These are phyloP conservation scores for Drosophila seguyi DNA, from an alignment of 1,140 invertebrate genomes.

Conservation along the genomic window DNA sequence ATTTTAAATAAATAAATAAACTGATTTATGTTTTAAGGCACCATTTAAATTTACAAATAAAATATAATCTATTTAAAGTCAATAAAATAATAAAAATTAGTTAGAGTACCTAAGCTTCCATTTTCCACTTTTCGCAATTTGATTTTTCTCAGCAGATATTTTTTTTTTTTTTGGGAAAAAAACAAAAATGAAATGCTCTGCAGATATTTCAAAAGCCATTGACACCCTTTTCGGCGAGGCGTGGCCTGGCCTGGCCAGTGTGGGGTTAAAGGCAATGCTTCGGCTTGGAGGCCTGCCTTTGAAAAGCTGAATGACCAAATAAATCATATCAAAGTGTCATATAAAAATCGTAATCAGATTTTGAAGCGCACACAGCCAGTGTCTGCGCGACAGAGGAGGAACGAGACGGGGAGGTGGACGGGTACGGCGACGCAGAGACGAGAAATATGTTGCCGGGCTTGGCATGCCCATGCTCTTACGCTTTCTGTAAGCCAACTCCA, in stretches of 20 bases:
- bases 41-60: background rate
- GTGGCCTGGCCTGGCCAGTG: constrained; percentile 43
- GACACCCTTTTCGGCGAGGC: constrained; percentile 75
- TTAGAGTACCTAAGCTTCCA: background rate
- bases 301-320: constrained; percentile 84
- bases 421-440: constrained; percentile 9
- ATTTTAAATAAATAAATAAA: background rate
- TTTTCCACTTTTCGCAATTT: background rate
- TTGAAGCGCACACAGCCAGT: constrained; percentile 67
- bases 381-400: constrained; percentile 17
- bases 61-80: too few relatives aligned
- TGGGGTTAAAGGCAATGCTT: constrained; percentile 31
- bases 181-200: constrained; percentile 79
- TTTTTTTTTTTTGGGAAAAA: constrained; percentile 37
- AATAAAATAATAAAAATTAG: background rate
- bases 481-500: constrained; percentile 78
- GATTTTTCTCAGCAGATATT: constrained; percentile 6
- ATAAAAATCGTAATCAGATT: constrained; percentile 85
- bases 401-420: constrained; percentile 26
- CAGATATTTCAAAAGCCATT: constrained; percentile 84
- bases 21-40: too few relatives aligned
- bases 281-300: constrained; percentile 74
- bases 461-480: constrained; percentile 53
- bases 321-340: constrained; percentile 84
- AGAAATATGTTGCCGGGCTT: constrained; percentile 52